Base-by-base conservation (phyloP, 2,797 vertebrate species). In the Chaetodon trifasciatus region DNA sequence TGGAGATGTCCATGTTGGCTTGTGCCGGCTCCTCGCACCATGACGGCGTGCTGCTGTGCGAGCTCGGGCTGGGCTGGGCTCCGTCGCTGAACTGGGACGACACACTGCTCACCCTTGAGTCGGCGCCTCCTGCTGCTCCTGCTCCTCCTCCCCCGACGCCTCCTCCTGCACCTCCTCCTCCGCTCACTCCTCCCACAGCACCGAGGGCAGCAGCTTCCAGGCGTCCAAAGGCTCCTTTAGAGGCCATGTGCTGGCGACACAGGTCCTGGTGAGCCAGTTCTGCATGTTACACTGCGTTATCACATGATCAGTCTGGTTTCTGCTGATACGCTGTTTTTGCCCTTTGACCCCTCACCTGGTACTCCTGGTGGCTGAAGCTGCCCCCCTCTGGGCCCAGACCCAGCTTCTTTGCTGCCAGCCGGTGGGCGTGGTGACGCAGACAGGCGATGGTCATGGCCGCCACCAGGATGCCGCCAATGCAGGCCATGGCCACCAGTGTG, bases 1-100 rank as follows among this genome's bases (percentile, higher is more conserved):
- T 99, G 77, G 98, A 99, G 94, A 99, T 99, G 94, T 99, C 98
- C 98, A 99, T 99, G 95, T 99, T 99, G 93, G 98, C 97, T 91
- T 99, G 98, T 0, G 97, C 98, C 0, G 98, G 98, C 86, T 99
- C 98, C 94, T 99, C 98, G 0, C 98, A 98, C 98, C 98, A 99
- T 42, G 98, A 99, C 0, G 97, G 97, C 0, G 97, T 99, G 96
- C 97, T 98, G 96, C 98, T 97, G 93, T 98, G 97, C n/a, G 98
- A 98, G 81, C 97, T 97, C 85, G 98, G 98, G 77, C 98, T 99
- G 84, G 97, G 95, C 91, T 98, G 98, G 0, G 97, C 96, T 0
- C 97, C 97, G 0, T 99, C 98, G 0, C 98, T 99, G 94, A 98
- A 99, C 95, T 99, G 98, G 2, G 98, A 99, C 0, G 98, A 99